These are phyloP conservation scores for Xiphophorus birchmanni DNA, from an alignment of 2,797 vertebrate genomes.

Conservation along the genomic window DNA sequence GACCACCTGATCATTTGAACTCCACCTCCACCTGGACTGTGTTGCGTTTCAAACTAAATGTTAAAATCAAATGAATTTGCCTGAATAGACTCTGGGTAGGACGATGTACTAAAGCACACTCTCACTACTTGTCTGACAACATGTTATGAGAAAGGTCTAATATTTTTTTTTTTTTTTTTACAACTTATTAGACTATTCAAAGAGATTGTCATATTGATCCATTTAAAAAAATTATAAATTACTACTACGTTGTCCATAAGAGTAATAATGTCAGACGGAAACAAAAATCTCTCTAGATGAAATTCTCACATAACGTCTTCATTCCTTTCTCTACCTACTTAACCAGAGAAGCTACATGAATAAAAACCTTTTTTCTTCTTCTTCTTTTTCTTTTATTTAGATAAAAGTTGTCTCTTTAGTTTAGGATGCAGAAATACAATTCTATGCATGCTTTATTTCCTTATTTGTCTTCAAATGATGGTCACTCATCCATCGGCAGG, in stretches of 20 bases:
- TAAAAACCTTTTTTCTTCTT: neutral
- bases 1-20: neutral
- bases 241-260: neutral
- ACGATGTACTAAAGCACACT: neutral
- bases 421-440: neutral
- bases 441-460: neutral
- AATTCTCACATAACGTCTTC: neutral
- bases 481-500: neutral
- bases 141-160: neutral
- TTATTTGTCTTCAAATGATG: neutral
- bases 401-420: neutral
- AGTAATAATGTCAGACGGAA: neutral
- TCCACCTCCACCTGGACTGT: neutral
- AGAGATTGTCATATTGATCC: neutral
- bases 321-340: neutral
- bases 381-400: too few relatives aligned
- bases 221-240: neutral
- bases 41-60: neutral
- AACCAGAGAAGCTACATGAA: neutral
- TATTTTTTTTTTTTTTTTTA: neutral
- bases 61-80: neutral
- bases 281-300: neutral
- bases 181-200: neutral
- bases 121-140: neutral
- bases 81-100: neutral